Conservation (phyloP, 2,888 invertebrate genomes). For the Cheilosia variabilis region DNA sequence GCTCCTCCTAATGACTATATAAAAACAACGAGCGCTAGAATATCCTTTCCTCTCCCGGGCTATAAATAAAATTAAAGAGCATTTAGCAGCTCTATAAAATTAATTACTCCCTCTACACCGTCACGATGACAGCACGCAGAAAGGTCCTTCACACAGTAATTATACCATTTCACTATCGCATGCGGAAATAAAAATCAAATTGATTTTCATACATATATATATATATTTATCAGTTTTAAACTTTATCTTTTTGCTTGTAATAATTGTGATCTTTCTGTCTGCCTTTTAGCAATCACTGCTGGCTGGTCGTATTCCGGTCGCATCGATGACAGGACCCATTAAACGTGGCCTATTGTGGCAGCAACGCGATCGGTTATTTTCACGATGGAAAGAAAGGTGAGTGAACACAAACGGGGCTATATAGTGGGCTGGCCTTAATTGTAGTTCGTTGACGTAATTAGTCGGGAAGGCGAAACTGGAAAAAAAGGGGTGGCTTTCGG, state of each 20-base stretch:
- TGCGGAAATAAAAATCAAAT: slow-evolving; percentile 47
- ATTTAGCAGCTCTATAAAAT: slow-evolving; percentile 43
- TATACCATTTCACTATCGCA: neutral
- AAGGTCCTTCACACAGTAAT: slow-evolving; percentile 1
- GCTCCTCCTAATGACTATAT: slow-evolving; percentile 1
- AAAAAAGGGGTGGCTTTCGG: neutral
- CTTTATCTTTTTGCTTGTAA: slow-evolving; percentile 1
- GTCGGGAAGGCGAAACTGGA: slow-evolving; percentile 38
- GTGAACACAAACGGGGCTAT: slow-evolving; percentile 51
- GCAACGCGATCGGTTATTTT: slow-evolving; percentile 87
- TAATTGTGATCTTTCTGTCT: slow-evolving; percentile 9
- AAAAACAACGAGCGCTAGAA: neutral
- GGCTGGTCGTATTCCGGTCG: slow-evolving; percentile 83
- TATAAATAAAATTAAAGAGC: slow-evolving; percentile 40
- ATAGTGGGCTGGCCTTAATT: slow-evolving; percentile 40
- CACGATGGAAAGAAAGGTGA: slow-evolving; percentile 87
- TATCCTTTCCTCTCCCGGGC: neutral
- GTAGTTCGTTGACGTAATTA: slow-evolving; percentile 67
- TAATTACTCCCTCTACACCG: slow-evolving; percentile 37
- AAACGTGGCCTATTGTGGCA: slow-evolving; percentile 87
- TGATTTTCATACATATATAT: slow-evolving; percentile 27
- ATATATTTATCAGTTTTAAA: slow-evolving; percentile 20
- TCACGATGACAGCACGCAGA: neutral
- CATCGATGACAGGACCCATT: slow-evolving; percentile 85
- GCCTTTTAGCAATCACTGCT: slow-evolving; percentile 82